A percentile compares a stretch with the other conserved stretches of the same genome.
Evolutionary conservation across 2,797 vertebrate species (phyloP).

Genomic region (Aplochiton taeniatus): DNA sequence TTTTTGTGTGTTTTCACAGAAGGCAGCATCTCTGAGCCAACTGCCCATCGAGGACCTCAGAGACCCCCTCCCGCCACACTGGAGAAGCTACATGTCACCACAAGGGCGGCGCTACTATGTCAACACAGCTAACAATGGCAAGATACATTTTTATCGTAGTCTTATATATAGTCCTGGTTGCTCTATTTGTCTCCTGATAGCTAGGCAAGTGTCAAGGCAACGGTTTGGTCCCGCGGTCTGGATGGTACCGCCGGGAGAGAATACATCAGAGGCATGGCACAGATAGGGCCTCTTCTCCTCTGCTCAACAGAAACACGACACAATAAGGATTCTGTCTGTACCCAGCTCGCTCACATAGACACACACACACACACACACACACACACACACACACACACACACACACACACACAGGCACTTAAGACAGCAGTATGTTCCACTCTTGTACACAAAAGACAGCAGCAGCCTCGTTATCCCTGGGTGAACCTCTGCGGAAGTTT

Average conservation of each 20-base stretch:
- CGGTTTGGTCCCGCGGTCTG: slow-evolving; percentile 6
- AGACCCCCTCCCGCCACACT: slow-evolving; percentile 85
- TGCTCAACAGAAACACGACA: slow-evolving; percentile 49
- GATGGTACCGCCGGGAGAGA: slow-evolving; percentile 40
- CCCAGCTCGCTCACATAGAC: background rate
- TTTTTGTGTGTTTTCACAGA: slow-evolving; percentile 73
- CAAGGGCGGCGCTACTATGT: slow-evolving; percentile 94
- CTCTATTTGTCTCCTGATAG: too few relatives aligned
- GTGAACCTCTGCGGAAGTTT: slow-evolving; percentile 43
- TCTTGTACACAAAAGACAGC: background rate
- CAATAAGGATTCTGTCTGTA: slow-evolving; percentile 53
- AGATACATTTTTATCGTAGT: slow-evolving; percentile 45
- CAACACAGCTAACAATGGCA: slow-evolving; percentile 93
- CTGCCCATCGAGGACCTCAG: slow-evolving; percentile 83
- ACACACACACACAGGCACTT: background rate
- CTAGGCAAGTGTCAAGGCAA: too few relatives aligned
- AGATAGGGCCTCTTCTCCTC: slow-evolving; percentile 48
- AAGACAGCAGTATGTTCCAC: background rate
- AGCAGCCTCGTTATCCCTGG: slow-evolving; percentile 38
- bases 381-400: background rate
- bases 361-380: background rate
- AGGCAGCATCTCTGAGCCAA: slow-evolving; percentile 83
- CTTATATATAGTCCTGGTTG: too few relatives aligned
- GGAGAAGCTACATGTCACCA: slow-evolving; percentile 95
- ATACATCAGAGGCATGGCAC: slow-evolving; percentile 34